Evolutionary conservation across 2,888 invertebrate genomes (phyloP).

Genomic region (Perithous albicinctus): DNA sequence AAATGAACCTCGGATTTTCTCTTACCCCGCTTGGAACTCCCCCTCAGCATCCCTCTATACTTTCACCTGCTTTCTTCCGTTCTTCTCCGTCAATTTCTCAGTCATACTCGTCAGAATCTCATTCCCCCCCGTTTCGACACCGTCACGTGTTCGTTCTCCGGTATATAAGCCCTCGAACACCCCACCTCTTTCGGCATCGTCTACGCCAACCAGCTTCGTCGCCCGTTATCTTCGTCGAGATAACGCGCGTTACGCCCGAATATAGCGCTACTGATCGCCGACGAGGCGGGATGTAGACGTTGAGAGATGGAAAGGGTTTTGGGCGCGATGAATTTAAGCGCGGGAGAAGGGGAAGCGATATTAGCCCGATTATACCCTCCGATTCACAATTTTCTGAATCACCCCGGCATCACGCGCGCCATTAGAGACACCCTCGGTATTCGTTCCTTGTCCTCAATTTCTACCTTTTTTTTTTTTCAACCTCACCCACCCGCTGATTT

Average conservation of each 20-base stretch:
- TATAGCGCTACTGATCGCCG: conserved; percentile 32
- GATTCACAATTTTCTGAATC: conserved; percentile 80
- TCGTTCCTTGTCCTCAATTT: conserved; percentile 28
- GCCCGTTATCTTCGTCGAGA: conserved; percentile 53
- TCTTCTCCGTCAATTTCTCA: conserved; percentile 5
- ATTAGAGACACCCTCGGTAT: conserved; percentile 65
- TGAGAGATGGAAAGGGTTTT: conserved; percentile 42
- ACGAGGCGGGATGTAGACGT: conserved; percentile 33
- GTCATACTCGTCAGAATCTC: conserved; percentile 46
- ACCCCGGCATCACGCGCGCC: conserved; percentile 74
- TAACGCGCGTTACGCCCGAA: conserved; percentile 33
- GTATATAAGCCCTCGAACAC: conserved; percentile 7
- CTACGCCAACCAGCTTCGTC: conserved; percentile 23
- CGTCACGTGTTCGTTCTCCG: conserved; percentile 34
- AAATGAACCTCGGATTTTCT: conserved; percentile 77
- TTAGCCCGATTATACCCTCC: conserved; percentile 79
- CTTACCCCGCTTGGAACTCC: conserved; percentile 12
- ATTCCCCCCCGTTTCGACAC: conserved; percentile 1
- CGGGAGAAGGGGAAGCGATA: conserved; percentile 74
- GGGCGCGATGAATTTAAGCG: conserved; percentile 59
- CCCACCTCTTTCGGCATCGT: conserved; percentile 29
- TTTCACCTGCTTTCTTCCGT: conserved; percentile 33
- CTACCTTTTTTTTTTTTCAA: conserved; percentile 66
- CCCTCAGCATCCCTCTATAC: conserved; percentile 1
- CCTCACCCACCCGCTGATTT: conserved; percentile 63